These are phyloP conservation scores for Lophotis ruficrista DNA, from an alignment of 2,113 vertebrate genomes.

Conservation along the genomic window DNA sequence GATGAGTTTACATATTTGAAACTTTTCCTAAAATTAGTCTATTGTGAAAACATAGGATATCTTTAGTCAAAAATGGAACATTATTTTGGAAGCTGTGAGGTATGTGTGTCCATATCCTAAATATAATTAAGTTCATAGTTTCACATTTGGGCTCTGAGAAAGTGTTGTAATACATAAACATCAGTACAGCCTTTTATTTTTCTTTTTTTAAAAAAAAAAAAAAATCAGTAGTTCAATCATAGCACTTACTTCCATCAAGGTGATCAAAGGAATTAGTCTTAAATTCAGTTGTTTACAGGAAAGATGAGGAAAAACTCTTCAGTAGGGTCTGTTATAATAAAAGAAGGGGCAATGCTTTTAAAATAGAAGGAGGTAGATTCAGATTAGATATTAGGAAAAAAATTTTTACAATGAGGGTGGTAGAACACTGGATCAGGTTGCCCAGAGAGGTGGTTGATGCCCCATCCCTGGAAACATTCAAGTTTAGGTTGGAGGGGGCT, in stretches of 20 bases:
- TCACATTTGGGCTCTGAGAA: not conserved
- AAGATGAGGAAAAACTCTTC: too few relatives aligned
- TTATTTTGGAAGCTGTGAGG: not conserved
- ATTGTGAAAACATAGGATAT: not conserved
- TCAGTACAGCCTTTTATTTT: not conserved
- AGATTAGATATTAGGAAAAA: too few relatives aligned
- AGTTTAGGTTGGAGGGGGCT: too few relatives aligned
- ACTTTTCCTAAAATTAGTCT: not conserved
- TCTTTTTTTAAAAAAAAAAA: too few relatives aligned
- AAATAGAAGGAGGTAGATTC: too few relatives aligned
- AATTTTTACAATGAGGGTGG: too few relatives aligned
- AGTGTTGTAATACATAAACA: not conserved
- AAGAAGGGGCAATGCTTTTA: too few relatives aligned
- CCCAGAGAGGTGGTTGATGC: too few relatives aligned
- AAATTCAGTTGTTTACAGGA: not conserved
- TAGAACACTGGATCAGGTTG: too few relatives aligned
- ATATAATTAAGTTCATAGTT: not conserved
- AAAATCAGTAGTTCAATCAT: not conserved
- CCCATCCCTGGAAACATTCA: too few relatives aligned
- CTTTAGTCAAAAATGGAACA: not conserved
- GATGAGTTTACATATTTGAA: not conserved
- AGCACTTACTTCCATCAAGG: not conserved
- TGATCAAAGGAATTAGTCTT: conserved; percentile 15
- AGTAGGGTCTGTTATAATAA: too few relatives aligned
- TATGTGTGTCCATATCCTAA: not conserved